Base-by-base conservation (phyloP, 2,797 vertebrate genomes). In the Acanthis flammea region DNA sequence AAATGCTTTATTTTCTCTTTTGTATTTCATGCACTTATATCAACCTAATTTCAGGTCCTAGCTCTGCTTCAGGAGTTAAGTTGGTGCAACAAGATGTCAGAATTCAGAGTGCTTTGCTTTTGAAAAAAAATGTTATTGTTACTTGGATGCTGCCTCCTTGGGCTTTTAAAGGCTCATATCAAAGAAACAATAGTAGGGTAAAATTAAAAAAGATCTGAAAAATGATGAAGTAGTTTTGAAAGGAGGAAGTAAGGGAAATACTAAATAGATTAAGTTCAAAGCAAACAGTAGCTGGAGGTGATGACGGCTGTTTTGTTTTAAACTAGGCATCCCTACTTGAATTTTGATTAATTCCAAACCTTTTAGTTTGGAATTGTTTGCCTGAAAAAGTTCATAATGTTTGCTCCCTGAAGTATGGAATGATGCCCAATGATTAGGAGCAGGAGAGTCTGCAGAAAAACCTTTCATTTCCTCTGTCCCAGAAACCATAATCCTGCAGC, bases 381-480 rank as follows among this genome's bases (percentile, higher is more conserved):
- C 51, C 95, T 94, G 61, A 77, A n/a, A 79, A 54, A 88, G 76
- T 91, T 72, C 74, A 84, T 95, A 76, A 80, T 61, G 54, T 45
- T 71, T 90, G 57, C 67, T 88, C 48, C 67, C 85, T 86, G 66
- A 91, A 90, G 72, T 87, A 92, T 88, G 68, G 71, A 96, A 68
- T 6, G n/a, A 92, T 91, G 88, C 91, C 60, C 86, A 87, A 25
- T 23, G 31, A 95, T 88, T 47, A 76, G 79, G 35, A 81, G 39
- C 53, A 88, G 63, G 72, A 80, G 94, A 93, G 91, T 73, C 91
- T 95, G 48, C 50, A 93, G 92, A 37, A 96, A 97, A 96, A 88
- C 68, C 71, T 94, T 97, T 97, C 28, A 98, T 98, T 98, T 98
- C 97, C 97, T 96, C 72, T 95, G 80, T 76, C 86, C 80, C 76